Conservation (phyloP, 1,140 invertebrate genomes). For the Acromyrmex heyeri region DNA sequence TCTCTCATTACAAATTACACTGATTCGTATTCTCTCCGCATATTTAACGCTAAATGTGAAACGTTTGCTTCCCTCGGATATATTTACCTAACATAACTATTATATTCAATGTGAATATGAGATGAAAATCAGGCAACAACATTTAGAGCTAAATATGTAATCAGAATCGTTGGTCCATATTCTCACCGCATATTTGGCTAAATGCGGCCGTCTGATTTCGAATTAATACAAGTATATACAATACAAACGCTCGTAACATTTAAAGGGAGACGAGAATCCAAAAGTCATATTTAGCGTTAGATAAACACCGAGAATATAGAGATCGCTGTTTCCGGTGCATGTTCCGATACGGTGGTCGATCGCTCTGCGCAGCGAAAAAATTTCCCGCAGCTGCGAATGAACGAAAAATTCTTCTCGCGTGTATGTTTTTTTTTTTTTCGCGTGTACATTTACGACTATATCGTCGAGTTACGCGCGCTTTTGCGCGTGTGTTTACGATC, state of each 20-base stretch:
- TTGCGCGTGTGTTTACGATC: constrained; percentile 37
- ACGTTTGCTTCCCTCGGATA: constrained; percentile 16
- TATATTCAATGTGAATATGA: constrained; percentile 38
- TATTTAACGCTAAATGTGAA: constrained; percentile 35
- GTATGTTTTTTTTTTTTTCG: no score
- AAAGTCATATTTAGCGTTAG: not conserved
- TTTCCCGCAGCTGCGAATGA: not conserved
- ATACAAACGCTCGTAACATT: not conserved
- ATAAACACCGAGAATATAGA: not conserved
- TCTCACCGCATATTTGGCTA: constrained; percentile 41
- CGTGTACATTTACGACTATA: constrained; percentile 25
- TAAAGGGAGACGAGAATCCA: not conserved
- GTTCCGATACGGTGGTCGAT: not conserved
- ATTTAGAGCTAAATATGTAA: constrained; percentile 54
- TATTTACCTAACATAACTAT: constrained; percentile 53
- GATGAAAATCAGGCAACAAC: constrained; percentile 48
- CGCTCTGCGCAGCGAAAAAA: not conserved
- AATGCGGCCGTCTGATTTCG: constrained; percentile 27
- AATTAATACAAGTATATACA: constrained; percentile 13
- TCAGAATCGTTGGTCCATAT: constrained; percentile 33
- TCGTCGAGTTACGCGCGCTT: constrained; percentile 17
- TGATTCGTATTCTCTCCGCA: constrained; percentile 11
- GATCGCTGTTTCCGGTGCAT: not conserved
- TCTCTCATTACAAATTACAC: not conserved
- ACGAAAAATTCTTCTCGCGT: not conserved